These are phyloP conservation scores for Acipenser transmontanus DNA, from an alignment of 2,797 vertebrate genomes.

Conservation along the genomic window DNA sequence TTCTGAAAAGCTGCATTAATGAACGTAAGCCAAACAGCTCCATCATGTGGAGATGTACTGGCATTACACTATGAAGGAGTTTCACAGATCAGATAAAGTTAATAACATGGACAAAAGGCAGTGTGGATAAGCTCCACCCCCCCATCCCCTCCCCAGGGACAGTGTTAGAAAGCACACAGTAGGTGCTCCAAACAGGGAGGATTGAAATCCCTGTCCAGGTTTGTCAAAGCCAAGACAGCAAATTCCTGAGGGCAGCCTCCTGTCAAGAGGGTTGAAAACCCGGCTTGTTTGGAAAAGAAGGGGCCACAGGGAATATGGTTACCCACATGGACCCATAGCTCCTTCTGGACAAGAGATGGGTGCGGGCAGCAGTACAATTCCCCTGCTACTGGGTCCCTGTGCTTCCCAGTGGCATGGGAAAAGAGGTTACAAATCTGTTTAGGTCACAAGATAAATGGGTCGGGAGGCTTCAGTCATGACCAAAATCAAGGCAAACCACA, in stretches of 20 bases:
- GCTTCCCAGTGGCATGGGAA: not conserved
- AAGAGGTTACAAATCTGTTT: too few relatives aligned
- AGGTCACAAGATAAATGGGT: too few relatives aligned
- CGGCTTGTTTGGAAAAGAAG: conserved; percentile 4
- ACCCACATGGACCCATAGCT: not conserved
- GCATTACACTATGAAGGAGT: not conserved
- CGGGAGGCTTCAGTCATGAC: too few relatives aligned
- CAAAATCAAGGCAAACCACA: too few relatives aligned
- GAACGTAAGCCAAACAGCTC: conserved; percentile 45
- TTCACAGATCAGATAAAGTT: not conserved
- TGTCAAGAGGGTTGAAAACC: not conserved
- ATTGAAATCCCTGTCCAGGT: conserved; percentile 5
- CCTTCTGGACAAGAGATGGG: not conserved
- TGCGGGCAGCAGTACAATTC: not conserved
- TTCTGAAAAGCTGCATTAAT: not conserved
- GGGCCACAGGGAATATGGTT: not conserved
- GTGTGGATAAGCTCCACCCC: not conserved
- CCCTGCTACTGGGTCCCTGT: not conserved
- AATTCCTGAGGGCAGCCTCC: not conserved
- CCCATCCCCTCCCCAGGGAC: not conserved
- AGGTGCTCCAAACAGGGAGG: not conserved
- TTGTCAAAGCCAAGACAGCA: not conserved
- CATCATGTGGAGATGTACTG: conserved; percentile 45
- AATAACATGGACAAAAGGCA: too few relatives aligned
- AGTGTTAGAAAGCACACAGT: not conserved